Base-by-base conservation (phyloP, 2,113 vertebrate species). In the Verasper variegatus region DNA sequence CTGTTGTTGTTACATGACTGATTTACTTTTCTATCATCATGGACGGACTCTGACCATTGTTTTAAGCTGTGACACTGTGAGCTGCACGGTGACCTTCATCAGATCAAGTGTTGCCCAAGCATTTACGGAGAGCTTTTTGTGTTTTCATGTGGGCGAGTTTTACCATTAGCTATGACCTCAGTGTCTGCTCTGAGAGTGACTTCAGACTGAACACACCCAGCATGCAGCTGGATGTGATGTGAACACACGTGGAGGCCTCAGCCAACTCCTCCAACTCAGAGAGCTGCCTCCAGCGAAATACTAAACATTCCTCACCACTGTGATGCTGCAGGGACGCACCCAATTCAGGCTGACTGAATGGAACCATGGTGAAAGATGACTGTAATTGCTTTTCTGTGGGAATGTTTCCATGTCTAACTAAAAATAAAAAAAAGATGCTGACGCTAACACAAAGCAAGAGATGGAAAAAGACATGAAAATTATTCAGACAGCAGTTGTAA, bases 121-220 rank as follows among this genome's bases (percentile, higher is more conserved):
- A 52, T 20, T 37, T 52, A 60, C 6, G 58, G 26, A 62, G 31
- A n/a, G 14, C 52, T 61, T 47, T 40, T 56, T 24, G 23, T 59
- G 14, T 57, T 81, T 58, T 66, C 20, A 42, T 45, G 60, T 3
- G 0, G 55, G 13, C 1, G 45, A 40, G 7, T 40, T 45, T 31
- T 3, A 37, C 3, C 42, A 14, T 2, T 18, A 68, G 62, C 45
- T 42, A 37, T 86, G 78, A 89, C 64, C 51, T 84, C 81, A 86
- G 68, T 68, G 65, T 74, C 27, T 78, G 57, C 42, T 78, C 68
- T 45, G 62, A 68, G 59, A 69, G 42, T 86, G 86, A 91, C 82
- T 78, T 85, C 68, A 88, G 68, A 76, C 75, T 15, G 51, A 79
- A 82, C 91, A 88, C 84, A 64, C 87, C 89, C 87, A 78, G 72